Base-by-base conservation (phyloP, 2,797 vertebrate genomes). In the Erpetoichthys calabaricus region DNA sequence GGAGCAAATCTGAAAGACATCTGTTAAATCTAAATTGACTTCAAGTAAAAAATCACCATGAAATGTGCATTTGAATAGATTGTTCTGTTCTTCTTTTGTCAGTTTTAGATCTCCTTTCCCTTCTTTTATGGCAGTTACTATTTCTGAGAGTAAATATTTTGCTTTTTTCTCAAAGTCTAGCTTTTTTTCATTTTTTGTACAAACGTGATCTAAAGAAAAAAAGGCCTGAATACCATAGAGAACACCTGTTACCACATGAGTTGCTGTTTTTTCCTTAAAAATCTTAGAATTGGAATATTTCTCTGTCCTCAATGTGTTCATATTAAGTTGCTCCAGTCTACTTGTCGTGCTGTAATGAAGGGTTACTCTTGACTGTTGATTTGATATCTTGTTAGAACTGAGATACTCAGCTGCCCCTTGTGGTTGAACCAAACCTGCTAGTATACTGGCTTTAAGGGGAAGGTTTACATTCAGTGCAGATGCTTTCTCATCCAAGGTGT, bases 1-100 rank as follows among this genome's bases (percentile, higher is more conserved):
- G 10, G 63, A 53, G 45, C 63, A 71, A 1, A 58, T 5, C 7
- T 63, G 3, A 45, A 70, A 4, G 4, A 67, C 66, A 7, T 71
- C 66, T 44, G 6, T 6, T 7, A 53, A 72, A 44, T 50, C 3
- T 3, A 61, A 59, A n/a, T 60, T 53, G 1, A 44, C 49, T 44
- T 50, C 41, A 3, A 60, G 53, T 7, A 49, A 2, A 10, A 60
- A 60, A 45, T 62, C 58, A 2, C 64, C 58, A 41, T 63, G 42
- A 41, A 65, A 58, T 7, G 44, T 60, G n/a, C 64, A 65, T n/a
- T 1, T 57, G 4, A 63, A 25, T 3, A 60, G 53, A 8, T 59
- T 7, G 4, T 2, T 5, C 7, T 54, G 45, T n/a, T 46, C 25
- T n/a, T 7, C 10, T 7, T 25, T 7, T 51, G n/a, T n/a, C n/a